Base-by-base conservation (phyloP, 2,888 invertebrate genomes). In the Nycteola revayana region DNA sequence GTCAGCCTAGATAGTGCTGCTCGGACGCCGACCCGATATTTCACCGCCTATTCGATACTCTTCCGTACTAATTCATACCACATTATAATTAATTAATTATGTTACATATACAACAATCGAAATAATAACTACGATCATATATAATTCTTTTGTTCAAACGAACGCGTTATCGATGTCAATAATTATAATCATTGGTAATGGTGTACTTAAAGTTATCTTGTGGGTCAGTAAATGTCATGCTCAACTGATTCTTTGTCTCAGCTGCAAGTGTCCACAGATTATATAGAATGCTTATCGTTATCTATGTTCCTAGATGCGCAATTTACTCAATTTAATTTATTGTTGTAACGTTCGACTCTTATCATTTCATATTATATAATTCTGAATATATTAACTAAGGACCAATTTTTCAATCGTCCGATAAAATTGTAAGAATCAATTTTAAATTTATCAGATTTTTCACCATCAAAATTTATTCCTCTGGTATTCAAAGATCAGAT, bases 1-100 rank as follows among this genome's bases (percentile, higher is more conserved):
- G 86, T 86, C 85, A 73, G 64, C 70, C 68, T 60, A 75, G 87
- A 87, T 87, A 87, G 45, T 61, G 61, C 71, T 73, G 72, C 75
- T 76, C 74, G 83, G 80, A 55, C 77, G 70, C 69, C 66, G 75
- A 79, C 80, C 78, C 64, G 66, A n/a, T n/a, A n/a, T n/a, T n/a
- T n/a, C n/a, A n/a, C n/a, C 38, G n/a, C 30, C 49, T 35, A 34
- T 25, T 35, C 24, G 11, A 14, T 18, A 24, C 9, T 23, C 29
- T 41, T 41, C 40, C 28, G 28, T 20, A 31, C 46, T 32, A 42
- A 48, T 48, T 50, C 39, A 44, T 26, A 40, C 41, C 30, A 10
- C 51, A 43, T 44, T 29, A 5, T 3, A 14, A 30, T 23, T 21
- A 9, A 38, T 29, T 9, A 42, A 37, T 53, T 57, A 39, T 38